phyloP scores from a whole-genome alignment of 2,113 vertebrate species.

The Albula goreensis region DNA sequence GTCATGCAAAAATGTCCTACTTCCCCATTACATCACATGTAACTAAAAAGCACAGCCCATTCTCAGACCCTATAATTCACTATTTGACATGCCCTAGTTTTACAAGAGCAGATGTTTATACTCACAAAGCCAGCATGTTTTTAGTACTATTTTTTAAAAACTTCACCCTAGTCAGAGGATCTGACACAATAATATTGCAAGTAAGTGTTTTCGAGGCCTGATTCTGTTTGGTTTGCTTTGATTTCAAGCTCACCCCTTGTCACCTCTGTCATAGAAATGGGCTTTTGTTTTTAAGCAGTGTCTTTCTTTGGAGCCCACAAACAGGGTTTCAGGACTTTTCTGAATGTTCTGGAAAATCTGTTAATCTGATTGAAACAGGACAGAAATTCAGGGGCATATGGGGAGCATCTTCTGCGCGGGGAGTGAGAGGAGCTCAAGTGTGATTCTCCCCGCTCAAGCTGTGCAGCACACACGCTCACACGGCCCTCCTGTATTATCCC shows the following conservation, averaged over 20 bases:
- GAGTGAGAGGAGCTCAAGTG: neutral
- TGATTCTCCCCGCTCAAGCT: neutral
- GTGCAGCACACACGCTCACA: neutral
- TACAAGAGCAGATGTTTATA: neutral
- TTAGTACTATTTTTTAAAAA: no score
- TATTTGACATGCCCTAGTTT: no score
- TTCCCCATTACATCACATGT: neutral
- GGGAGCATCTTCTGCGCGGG: conserved; percentile 30
- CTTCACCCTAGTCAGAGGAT: neutral
- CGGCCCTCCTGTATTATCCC: neutral
- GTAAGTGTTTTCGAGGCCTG: neutral
- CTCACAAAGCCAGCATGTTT: neutral
- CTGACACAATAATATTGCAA: neutral
- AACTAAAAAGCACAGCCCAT: neutral
- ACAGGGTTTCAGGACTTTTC: neutral
- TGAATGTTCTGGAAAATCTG: conserved; percentile 38
- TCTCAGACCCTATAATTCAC: neutral
- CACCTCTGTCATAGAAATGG: neutral
- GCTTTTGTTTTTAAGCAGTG: conserved; percentile 21
- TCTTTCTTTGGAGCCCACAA: neutral
- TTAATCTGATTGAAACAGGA: conserved; percentile 50
- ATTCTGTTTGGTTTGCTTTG: neutral
- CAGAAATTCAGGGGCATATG: conserved; percentile 42
- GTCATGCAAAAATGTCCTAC: neutral
- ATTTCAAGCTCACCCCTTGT: neutral